Percentiles rank a stretch among this genome's conserved stretches.
phyloP scores from a whole-genome alignment of 2,888 invertebrate genomes.

The Rhagium mordax region DNA sequence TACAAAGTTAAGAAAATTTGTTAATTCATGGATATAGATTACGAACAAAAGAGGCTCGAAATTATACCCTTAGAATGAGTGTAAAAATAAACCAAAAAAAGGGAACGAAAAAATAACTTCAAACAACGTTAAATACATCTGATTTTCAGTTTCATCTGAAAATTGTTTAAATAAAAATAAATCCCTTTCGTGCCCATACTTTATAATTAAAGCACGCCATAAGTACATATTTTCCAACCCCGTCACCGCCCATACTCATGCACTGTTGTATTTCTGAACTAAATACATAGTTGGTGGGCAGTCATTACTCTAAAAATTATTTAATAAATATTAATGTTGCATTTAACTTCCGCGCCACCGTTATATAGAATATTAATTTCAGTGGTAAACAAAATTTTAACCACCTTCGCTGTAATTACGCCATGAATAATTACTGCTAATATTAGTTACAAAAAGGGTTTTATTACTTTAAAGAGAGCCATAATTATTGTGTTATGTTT shows the following conservation, averaged over 20 bases:
- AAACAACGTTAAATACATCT: too few relatives aligned
- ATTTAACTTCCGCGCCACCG: slow-evolving; percentile 9
- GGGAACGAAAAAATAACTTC: too few relatives aligned
- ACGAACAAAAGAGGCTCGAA: too few relatives aligned
- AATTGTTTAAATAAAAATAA: not conserved
- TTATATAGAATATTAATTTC: slow-evolving; percentile 12
- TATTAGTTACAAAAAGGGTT: slow-evolving; percentile 37
- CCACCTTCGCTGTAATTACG: slow-evolving; percentile 1
- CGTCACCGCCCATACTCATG: not conserved
- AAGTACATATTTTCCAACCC: not conserved
- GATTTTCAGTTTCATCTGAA: too few relatives aligned
- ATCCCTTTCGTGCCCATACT: not conserved
- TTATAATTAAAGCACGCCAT: too few relatives aligned
- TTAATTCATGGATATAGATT: too few relatives aligned
- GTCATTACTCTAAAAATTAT: not conserved
- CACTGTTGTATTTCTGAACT: not conserved
- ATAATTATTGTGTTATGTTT: slow-evolving; percentile 43
- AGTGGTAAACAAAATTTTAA: slow-evolving; percentile 14
- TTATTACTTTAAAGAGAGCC: slow-evolving; percentile 29
- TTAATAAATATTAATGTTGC: slow-evolving; percentile 20
- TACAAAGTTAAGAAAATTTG: too few relatives aligned
- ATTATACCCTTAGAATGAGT: too few relatives aligned
- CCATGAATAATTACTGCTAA: slow-evolving; percentile 34
- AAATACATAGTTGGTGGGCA: not conserved
- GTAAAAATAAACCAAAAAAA: too few relatives aligned